phyloP scores from a whole-genome alignment of 2,113 vertebrate species.

The Ibidorhyncha struthersii region DNA sequence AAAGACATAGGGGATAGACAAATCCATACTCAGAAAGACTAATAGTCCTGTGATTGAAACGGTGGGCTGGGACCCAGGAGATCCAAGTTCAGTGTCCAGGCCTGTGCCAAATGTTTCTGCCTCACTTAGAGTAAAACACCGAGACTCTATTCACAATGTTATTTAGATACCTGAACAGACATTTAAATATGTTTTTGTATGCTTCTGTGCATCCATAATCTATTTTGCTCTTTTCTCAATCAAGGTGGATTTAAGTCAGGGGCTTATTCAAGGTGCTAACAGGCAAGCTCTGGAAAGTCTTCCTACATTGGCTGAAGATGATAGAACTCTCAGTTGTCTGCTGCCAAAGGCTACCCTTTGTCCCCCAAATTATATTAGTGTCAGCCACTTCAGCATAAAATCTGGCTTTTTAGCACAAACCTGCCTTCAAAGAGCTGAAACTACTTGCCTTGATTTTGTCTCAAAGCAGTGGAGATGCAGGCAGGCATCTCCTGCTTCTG shows the following conservation, averaged over 20 bases:
- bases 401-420: conserved; percentile 19
- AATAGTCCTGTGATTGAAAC: neutral
- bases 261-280: conserved; percentile 17
- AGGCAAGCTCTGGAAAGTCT: conserved; percentile 30
- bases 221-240: neutral
- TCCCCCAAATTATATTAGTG: conserved; percentile 2
- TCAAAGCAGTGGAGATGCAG: neutral
- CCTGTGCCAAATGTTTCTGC: neutral
- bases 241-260: conserved; percentile 22
- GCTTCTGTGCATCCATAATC: conserved; percentile 6
- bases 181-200: neutral
- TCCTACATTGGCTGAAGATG: neutral
- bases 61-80: neutral
- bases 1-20: conserved; percentile 53
- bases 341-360: conserved; percentile 52
- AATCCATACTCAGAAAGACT: conserved; percentile 35
- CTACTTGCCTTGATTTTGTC: neutral
- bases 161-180: conserved; percentile 7
- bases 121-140: neutral
- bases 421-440: conserved; percentile 26
- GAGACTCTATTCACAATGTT: neutral
- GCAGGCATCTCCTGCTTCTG: neutral
- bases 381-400: conserved; percentile 17
- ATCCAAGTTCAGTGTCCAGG: neutral
- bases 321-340: neutral